These are phyloP conservation scores for Dyspetes luteomarginatus DNA, from an alignment of 2,888 invertebrate species.

Conservation along the genomic window DNA sequence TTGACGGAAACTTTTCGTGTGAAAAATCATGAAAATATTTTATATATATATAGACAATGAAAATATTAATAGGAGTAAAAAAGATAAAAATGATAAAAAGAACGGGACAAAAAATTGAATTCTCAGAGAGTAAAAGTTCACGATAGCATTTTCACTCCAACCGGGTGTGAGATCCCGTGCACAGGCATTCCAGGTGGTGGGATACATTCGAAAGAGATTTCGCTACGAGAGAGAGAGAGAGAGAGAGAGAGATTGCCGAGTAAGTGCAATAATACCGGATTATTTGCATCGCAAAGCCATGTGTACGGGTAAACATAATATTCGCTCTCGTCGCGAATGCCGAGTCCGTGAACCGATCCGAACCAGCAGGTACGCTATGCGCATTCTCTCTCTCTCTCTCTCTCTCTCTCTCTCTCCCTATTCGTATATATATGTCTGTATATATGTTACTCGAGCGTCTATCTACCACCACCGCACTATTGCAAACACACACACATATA, in stretches of 20 bases:
- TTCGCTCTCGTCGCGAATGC: slow-evolving; percentile 80
- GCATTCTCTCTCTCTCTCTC: slow-evolving; percentile 31
- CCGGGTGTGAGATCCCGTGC: slow-evolving; percentile 19
- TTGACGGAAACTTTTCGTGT: no score
- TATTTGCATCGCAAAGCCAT: slow-evolving; percentile 83
- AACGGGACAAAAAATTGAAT: not conserved
- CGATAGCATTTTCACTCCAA: slow-evolving; percentile 35
- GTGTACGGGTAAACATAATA: slow-evolving; percentile 83
- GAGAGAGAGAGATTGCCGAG: slow-evolving; percentile 73
- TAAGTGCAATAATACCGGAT: slow-evolving; percentile 84
- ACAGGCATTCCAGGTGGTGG: slow-evolving; percentile 60
- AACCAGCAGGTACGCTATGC: slow-evolving; percentile 73
- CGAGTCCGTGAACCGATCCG: slow-evolving; percentile 78
- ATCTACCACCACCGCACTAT: slow-evolving; percentile 53
- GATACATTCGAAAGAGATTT: slow-evolving; percentile 49
- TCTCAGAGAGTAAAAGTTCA: slow-evolving; percentile 21
- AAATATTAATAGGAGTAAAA: not conserved
- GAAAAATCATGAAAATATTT: no score
- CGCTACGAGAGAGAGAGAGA: slow-evolving; percentile 45
- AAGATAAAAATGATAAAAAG: not conserved
- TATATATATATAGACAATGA: no score
- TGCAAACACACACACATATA: slow-evolving; percentile 30
- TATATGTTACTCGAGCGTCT: slow-evolving; percentile 50
- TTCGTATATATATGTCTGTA: slow-evolving; percentile 30
- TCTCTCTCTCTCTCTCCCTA: slow-evolving; percentile 11